A percentile compares a stretch with the other conserved stretches of the same genome.
These are phyloP conservation scores for Drosophila erecta DNA, from an alignment of 1,140 invertebrate genomes.

Conservation along the genomic window DNA sequence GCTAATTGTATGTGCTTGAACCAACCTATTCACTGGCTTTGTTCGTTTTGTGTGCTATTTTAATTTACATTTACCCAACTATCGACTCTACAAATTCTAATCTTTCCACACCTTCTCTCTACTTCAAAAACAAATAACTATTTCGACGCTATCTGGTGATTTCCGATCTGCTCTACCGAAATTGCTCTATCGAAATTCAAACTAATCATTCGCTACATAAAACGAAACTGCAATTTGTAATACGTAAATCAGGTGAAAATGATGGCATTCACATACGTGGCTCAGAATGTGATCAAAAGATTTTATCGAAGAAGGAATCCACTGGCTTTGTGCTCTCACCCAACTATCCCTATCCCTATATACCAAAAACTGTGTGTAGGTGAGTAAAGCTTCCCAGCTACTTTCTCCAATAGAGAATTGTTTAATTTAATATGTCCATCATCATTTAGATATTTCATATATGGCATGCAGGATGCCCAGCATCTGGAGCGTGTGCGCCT, in stretches of 20 bases:
- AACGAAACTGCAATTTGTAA: conserved; percentile 48
- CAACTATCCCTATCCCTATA: conserved; percentile 97
- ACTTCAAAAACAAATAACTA: conserved; percentile 14
- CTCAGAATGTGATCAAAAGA: conserved; percentile 98
- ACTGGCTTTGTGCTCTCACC: conserved; percentile 96
- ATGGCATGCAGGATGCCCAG: conserved; percentile 97
- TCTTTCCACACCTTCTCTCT: conserved; percentile 26
- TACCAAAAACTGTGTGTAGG: conserved; percentile 96
- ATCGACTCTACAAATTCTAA: conserved; percentile 14
- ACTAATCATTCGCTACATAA: conserved; percentile 16
- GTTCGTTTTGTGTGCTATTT: conserved; percentile 66
- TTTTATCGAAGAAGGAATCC: conserved; percentile 96
- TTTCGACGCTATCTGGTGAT: conserved; percentile 28
- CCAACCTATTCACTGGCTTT: conserved; percentile 43
- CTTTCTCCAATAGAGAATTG: not conserved
- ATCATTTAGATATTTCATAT: conserved; percentile 94
- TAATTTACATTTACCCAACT: conserved; percentile 8
- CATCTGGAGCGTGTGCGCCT: conserved; percentile 96
- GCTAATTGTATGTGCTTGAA: conserved; percentile 80
- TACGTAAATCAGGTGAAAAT: conserved; percentile 86
- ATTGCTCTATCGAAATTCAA: conserved; percentile 49
- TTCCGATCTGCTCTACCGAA: conserved; percentile 13
- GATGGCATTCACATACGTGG: conserved; percentile 96
- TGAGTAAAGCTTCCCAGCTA: conserved; percentile 66
- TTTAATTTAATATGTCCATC: not conserved